Conservation (phyloP, 1,140 invertebrate genomes). For the Drosophila biarmipes region DNA sequence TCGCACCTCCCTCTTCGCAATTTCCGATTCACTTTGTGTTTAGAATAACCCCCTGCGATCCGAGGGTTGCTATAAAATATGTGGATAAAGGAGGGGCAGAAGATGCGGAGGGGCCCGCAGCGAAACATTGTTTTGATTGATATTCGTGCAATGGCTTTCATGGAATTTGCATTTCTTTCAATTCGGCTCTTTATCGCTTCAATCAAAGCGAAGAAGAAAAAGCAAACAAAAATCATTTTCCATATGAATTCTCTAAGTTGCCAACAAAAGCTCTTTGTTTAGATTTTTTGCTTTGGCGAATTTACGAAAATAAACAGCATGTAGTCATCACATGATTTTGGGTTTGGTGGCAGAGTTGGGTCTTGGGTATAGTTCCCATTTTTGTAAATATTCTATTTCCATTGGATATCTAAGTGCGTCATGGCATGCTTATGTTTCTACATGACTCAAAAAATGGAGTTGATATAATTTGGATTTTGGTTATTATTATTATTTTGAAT, state of each 20-base stretch:
- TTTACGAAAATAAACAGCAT: conserved; percentile 56
- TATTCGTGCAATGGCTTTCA: conserved; percentile 63
- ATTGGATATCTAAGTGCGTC: conserved; percentile 32
- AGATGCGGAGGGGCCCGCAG: not conserved
- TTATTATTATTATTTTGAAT: not conserved
- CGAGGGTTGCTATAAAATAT: conserved; percentile 31
- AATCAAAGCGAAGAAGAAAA: conserved; percentile 23
- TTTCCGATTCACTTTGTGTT: conserved; percentile 30
- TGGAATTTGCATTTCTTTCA: conserved; percentile 60
- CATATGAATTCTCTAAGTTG: conserved; percentile 29
- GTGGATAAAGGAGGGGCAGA: not conserved
- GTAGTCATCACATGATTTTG: conserved; percentile 50
- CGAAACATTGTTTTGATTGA: conserved; percentile 56
- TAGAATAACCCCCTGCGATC: not conserved
- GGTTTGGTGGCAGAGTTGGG: not conserved
- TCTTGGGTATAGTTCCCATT: conserved; percentile 17
- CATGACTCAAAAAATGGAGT: not conserved
- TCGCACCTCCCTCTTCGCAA: conserved; percentile 4
- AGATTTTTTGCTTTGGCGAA: conserved; percentile 36
- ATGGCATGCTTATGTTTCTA: conserved; percentile 20
- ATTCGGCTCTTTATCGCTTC: conserved; percentile 35
- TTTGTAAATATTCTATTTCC: conserved; percentile 17
- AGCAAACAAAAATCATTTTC: conserved; percentile 27
- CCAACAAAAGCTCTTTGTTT: conserved; percentile 51
- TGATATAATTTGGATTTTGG: not conserved